Conservation (phyloP, 2,113 vertebrate species). For the Aythya baeri region DNA sequence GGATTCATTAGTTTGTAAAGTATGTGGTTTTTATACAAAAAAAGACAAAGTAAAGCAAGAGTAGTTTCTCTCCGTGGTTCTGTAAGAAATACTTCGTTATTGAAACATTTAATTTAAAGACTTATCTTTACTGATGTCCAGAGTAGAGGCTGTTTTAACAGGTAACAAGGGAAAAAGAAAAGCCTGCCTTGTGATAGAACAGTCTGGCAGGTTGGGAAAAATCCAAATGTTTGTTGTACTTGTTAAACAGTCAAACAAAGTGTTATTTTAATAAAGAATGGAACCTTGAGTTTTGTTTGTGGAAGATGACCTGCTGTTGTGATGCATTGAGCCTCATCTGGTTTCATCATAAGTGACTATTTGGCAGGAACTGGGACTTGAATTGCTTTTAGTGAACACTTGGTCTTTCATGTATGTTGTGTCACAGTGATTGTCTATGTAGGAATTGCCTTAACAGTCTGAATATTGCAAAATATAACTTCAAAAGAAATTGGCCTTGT, state of each 20-base stretch:
- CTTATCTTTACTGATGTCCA: background rate
- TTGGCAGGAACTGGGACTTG: background rate
- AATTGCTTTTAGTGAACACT: background rate
- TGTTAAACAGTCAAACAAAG: background rate
- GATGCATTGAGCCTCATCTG: background rate
- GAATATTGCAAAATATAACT: background rate
- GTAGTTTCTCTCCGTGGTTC: background rate
- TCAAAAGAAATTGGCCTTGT: background rate
- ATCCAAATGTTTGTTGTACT: constrained; percentile 39
- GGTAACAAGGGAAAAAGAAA: background rate
- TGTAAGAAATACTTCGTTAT: background rate
- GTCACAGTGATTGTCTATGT: background rate
- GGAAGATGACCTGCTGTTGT: constrained; percentile 48
- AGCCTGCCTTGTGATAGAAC: background rate
- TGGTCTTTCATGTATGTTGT: background rate
- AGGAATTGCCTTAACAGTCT: background rate
- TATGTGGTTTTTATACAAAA: too few relatives aligned
- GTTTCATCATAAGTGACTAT: constrained; percentile 47
- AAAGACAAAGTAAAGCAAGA: background rate
- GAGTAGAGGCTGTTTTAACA: background rate
- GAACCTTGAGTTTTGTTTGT: constrained; percentile 66
- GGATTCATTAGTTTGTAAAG: background rate
- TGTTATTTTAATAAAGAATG: constrained; percentile 44
- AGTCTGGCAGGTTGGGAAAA: constrained; percentile 20
- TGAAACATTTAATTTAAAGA: background rate